phyloP scores from a whole-genome alignment of 2,797 vertebrate species.

The Synaphobranchus kaupii region DNA sequence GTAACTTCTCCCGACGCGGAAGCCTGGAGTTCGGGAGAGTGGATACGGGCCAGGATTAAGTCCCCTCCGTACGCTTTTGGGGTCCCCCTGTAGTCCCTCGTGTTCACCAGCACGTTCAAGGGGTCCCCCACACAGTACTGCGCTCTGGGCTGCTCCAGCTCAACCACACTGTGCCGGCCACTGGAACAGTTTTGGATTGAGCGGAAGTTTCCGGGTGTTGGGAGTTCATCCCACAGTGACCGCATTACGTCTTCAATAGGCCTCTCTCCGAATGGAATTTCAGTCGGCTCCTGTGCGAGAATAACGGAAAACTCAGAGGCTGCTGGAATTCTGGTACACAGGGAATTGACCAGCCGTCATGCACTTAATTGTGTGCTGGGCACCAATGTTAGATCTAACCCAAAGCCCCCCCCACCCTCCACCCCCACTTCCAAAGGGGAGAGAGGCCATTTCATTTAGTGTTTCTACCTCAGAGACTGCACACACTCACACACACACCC shows the following conservation, averaged over 20 bases:
- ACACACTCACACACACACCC: no score
- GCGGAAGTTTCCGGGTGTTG: not conserved
- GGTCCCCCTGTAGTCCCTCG: constrained; percentile 20
- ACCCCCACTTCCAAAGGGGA: no score
- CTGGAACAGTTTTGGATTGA: constrained; percentile 11
- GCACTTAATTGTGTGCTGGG: not conserved
- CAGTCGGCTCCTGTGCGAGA: not conserved
- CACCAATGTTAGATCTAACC: not conserved
- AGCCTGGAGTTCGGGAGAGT: constrained; percentile 28
- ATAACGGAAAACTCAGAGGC: not conserved
- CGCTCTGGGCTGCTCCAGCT: not conserved
- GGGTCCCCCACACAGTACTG: constrained; percentile 27
- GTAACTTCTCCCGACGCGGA: constrained; percentile 25
- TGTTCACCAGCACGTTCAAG: constrained; percentile 16
- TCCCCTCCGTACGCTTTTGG: constrained; percentile 37
- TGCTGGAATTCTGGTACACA: not conserved
- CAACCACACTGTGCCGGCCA: not conserved
- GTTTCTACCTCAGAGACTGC: no score
- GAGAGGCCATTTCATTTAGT: no score
- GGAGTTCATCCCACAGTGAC: not conserved
- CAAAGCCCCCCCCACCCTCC: no score
- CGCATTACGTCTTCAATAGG: not conserved
- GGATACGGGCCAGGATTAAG: constrained; percentile 36
- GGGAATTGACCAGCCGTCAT: not conserved
- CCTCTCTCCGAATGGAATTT: not conserved